phyloP scores from a whole-genome alignment of 2,797 vertebrate species.

The Pterois miles region DNA sequence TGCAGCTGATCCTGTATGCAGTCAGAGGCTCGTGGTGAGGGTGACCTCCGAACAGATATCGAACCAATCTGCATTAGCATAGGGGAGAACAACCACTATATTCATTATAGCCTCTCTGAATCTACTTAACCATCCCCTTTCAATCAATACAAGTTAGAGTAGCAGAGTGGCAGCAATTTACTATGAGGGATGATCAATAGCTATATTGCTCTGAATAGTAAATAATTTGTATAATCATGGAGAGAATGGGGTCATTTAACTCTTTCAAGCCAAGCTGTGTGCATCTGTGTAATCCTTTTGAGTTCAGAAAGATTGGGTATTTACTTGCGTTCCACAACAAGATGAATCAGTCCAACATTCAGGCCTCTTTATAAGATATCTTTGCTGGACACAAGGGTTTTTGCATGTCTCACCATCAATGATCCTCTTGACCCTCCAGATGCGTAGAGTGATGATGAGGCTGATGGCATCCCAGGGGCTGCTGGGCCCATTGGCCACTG shows the following conservation, averaged over 20 bases:
- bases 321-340: constrained; percentile 1
- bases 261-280: constrained; percentile 24
- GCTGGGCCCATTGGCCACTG: constrained; percentile 95
- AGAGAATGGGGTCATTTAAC: constrained; percentile 49
- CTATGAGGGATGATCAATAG: constrained; percentile 70
- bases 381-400: neutral
- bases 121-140: constrained; percentile 66
- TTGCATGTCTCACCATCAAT: constrained; percentile 90
- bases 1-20: constrained; percentile 57
- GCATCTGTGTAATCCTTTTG: neutral
- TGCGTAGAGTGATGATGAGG: constrained; percentile 95
- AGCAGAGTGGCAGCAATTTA: constrained; percentile 69
- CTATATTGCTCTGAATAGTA: constrained; percentile 72
- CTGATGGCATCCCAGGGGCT: constrained; percentile 99
- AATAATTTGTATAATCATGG: constrained; percentile 71
- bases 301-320: constrained; percentile 1
- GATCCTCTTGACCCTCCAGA: constrained; percentile 98
- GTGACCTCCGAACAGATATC: constrained; percentile 71
- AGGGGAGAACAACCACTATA: constrained; percentile 70
- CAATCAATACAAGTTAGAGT: constrained; percentile 72
- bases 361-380: neutral
- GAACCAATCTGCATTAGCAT: constrained; percentile 72
- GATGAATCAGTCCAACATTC: neutral
- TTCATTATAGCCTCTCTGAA: constrained; percentile 75
- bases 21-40: constrained; percentile 36